phyloP scores from a whole-genome alignment of 2,797 vertebrate genomes.

The Aphelocoma californica region DNA sequence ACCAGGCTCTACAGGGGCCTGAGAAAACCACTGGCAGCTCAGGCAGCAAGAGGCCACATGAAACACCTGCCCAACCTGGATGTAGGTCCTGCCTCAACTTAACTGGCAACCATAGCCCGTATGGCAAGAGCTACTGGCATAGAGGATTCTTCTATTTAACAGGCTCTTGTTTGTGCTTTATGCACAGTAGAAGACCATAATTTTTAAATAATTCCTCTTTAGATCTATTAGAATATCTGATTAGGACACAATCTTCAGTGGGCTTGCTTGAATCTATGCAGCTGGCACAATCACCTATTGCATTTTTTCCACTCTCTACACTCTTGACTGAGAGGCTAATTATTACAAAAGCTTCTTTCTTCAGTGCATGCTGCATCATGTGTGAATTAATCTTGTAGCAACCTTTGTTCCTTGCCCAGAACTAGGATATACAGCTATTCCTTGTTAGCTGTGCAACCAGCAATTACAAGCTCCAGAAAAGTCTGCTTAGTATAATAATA shows the following conservation, averaged over 20 bases:
- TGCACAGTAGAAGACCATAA: fast-evolving
- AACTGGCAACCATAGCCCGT: background rate
- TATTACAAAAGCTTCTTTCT: slow-evolving; percentile 22
- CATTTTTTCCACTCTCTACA: background rate
- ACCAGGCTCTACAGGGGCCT: background rate
- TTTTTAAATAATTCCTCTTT: background rate
- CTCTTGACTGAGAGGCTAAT: background rate
- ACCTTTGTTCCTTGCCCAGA: background rate
- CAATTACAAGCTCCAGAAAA: background rate
- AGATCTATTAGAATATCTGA: background rate
- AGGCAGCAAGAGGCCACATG: background rate
- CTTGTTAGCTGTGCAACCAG: background rate
- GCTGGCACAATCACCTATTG: background rate
- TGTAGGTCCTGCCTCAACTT: background rate
- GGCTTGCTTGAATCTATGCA: background rate
- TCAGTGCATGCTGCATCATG: background rate
- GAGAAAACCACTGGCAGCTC: background rate
- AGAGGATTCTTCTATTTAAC: background rate
- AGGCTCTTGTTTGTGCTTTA: background rate
- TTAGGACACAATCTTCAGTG: background rate
- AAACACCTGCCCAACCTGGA: background rate
- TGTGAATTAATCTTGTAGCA: slow-evolving; percentile 4
- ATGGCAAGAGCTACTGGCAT: background rate
- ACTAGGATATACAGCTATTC: background rate
- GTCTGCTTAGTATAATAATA: background rate